Conservation (phyloP, 2,888 invertebrate species). For the Chironomus riparius region DNA sequence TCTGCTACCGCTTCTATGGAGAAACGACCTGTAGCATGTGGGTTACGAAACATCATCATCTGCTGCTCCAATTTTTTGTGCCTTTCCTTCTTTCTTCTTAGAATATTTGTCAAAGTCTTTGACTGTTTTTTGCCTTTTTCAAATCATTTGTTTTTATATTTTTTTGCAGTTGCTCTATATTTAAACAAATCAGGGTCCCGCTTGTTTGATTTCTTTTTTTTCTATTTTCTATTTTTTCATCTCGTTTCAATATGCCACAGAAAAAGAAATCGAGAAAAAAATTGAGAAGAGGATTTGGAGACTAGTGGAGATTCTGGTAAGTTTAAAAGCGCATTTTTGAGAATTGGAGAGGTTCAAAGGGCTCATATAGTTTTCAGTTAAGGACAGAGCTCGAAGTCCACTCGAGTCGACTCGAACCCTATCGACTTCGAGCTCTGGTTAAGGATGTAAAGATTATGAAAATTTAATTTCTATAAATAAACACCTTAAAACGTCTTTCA, state of each 20-base stretch:
- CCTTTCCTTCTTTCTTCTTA: neutral
- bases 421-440: too few relatives aligned
- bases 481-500: too few relatives aligned
- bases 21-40: constrained; percentile 11
- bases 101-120: neutral
- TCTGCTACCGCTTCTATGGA: too few relatives aligned
- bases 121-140: neutral
- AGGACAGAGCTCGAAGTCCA: too few relatives aligned
- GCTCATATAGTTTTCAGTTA: too few relatives aligned
- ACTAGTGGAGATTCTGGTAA: neutral
- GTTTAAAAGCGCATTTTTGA: neutral
- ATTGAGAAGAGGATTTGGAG: neutral
- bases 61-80: neutral
- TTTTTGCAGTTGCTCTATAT: neutral
- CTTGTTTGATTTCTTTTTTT: neutral
- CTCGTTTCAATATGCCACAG: neutral
- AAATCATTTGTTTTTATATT: constrained; percentile 2
- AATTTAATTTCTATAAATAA: too few relatives aligned
- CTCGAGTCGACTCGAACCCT: too few relatives aligned
- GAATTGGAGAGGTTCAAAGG: too few relatives aligned
- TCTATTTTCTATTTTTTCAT: too few relatives aligned
- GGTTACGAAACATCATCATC: neutral
- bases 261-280: neutral
- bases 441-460: too few relatives aligned
- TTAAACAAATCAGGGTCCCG: neutral